Evolutionary conservation across 1,140 invertebrate genomes (phyloP).

Genomic region (Drosophila navojoa): DNA sequence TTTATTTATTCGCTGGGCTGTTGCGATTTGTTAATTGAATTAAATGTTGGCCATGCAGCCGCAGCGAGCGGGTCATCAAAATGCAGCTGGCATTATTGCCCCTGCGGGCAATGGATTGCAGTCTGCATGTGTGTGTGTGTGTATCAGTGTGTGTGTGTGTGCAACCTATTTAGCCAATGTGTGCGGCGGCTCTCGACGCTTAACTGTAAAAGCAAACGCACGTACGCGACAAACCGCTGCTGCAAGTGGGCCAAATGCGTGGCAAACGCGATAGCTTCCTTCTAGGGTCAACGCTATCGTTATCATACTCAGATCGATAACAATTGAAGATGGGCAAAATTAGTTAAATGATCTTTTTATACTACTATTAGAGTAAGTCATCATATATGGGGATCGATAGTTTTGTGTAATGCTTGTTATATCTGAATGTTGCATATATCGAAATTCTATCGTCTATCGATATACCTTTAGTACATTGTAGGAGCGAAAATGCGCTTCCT

Average conservation of each 20-base stretch:
- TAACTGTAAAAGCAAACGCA: constrained; percentile 78
- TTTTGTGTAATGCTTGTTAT: no score
- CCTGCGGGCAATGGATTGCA: constrained; percentile 32
- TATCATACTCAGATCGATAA: no score
- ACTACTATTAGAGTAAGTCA: no score
- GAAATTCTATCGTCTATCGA: no score
- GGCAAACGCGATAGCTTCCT: background rate
- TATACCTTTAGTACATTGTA: no score
- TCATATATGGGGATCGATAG: no score
- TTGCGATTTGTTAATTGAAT: constrained; percentile 81
- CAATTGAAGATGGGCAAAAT: no score
- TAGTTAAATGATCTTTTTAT: no score
- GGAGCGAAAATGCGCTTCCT: no score
- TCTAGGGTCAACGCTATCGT: no score
- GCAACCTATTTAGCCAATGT: constrained; percentile 68
- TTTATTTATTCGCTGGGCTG: constrained; percentile 35
- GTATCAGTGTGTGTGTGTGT: constrained; percentile 23
- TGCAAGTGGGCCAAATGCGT: constrained; percentile 39
- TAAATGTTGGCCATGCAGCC: constrained; percentile 62
- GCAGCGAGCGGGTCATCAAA: constrained; percentile 68
- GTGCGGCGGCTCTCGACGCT: constrained; percentile 41
- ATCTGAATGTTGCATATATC: no score
- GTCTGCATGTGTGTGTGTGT: background rate
- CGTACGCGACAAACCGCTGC: constrained; percentile 49
- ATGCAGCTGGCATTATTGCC: constrained; percentile 57